A percentile compares a stretch with the other conserved stretches of the same genome.
phyloP scores from a whole-genome alignment of 2,797 vertebrate genomes.

The Lithobates pipiens region DNA sequence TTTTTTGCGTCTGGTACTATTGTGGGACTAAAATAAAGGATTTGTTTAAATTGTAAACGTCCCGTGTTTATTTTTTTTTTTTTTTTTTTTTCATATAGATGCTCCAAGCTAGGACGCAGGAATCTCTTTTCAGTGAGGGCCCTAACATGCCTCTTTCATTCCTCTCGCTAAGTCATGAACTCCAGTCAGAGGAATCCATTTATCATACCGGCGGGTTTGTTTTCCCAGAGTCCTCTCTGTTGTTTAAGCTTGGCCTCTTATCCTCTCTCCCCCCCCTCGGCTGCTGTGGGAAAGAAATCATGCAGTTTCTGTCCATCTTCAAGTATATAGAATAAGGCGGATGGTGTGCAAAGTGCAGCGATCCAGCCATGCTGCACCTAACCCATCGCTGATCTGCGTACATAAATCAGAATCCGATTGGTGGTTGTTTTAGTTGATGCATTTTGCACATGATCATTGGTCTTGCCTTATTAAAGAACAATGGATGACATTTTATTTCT shows the following conservation, averaged over 20 bases:
- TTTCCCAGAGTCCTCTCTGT: conserved; percentile 10
- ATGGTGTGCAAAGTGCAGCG: background rate
- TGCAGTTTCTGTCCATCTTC: background rate
- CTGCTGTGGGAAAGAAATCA: background rate
- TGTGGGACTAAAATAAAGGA: too few species aligned
- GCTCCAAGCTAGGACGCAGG: background rate
- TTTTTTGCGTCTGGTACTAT: too few species aligned
- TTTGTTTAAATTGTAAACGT: too few species aligned
- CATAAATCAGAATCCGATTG: too few species aligned
- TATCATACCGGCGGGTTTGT: background rate
- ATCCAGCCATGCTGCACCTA: background rate
- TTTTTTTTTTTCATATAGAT: too few species aligned
- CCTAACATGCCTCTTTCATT: background rate
- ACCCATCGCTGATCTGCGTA: too few species aligned
- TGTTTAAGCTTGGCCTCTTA: conserved; percentile 2
- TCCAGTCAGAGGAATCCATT: conserved; percentile 16
- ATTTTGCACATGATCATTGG: too few species aligned
- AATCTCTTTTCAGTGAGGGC: background rate
- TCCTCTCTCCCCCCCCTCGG: background rate
- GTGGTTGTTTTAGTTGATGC: too few species aligned
- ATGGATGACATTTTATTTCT: too few species aligned
- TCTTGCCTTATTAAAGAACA: too few species aligned
- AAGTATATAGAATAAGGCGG: background rate
- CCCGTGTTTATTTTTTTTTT: too few species aligned
- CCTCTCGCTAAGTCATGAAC: background rate